Base-by-base conservation (phyloP, 2,888 invertebrate genomes). In the Caenorhabditis becei region DNA sequence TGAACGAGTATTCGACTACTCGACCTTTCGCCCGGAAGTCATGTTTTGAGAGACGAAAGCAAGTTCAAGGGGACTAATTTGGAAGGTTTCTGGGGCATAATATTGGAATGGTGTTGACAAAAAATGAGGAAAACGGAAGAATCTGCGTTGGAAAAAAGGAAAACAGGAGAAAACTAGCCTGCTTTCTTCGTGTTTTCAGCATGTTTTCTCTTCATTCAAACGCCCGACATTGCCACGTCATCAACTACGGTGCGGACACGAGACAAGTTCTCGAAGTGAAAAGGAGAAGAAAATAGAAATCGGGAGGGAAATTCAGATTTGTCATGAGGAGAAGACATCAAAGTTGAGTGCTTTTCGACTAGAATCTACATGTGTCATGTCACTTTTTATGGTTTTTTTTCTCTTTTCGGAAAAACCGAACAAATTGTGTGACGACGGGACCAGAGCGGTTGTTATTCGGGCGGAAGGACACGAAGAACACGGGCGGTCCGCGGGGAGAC, bases 241-340 rank as follows among this genome's bases (percentile, higher is more conserved):
- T 47, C 47, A 18, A n/a, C 47, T 47, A 47, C 47, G 47, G 47
- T 47, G 18, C n/a, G n/a, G 18, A 47, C 47, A 16, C 41, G 41
- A 41, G 14, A 41, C 16, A 41, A 14, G 35, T 10, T 49, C 18
- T 2, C 16, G 20, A 58, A 28, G 11, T 7, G 18, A 41, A 32
- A 58, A 35, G 28, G 35, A 58, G 20, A 58, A 58, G 18, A 26
- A n/a, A 4, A 14, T 20, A 47, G 23, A 20, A 8, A 47, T 44
- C 1, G 18, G 20, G 51, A 26, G 51, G 47, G 51, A 65, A 51
- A 65, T 65, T 51, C 51, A 35, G 51, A 65, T 32, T 65, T 65
- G 63, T 20, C 18, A 20, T 26, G 26, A 35, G 16, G n/a, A 18
- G 24, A 23, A 59, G 59, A 59, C 59, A 59, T 59, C 59, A 59